Evolutionary conservation across 2,113 vertebrate genomes (phyloP).

Genomic region (Bucco capensis): DNA sequence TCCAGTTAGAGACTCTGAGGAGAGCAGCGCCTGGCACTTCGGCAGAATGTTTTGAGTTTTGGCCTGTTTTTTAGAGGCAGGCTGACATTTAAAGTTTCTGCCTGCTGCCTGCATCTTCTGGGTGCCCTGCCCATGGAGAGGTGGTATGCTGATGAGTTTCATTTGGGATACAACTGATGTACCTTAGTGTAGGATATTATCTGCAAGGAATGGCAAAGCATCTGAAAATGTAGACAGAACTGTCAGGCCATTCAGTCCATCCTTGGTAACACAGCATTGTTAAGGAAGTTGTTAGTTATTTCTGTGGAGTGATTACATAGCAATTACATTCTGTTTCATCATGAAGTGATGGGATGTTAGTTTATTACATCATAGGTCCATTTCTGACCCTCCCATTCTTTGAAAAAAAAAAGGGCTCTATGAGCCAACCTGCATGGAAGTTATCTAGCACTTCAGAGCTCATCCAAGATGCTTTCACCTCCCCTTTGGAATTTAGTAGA

Average conservation of each 20-base stretch:
- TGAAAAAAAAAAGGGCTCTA: neutral
- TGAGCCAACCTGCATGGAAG: neutral
- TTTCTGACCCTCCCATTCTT: neutral
- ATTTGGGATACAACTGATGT: neutral
- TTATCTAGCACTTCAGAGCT: neutral
- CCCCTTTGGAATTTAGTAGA: neutral
- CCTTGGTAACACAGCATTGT: neutral
- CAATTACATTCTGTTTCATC: neutral
- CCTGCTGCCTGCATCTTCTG: neutral
- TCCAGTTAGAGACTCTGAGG: neutral
- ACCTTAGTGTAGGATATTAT: neutral
- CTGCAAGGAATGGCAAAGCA: neutral
- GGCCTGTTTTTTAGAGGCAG: neutral
- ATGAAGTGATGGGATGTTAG: neutral
- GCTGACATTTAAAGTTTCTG: neutral
- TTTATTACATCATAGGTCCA: fast-evolving
- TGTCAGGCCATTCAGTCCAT: neutral
- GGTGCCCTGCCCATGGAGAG: neutral
- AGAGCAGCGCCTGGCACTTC: neutral
- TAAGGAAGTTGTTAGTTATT: neutral
- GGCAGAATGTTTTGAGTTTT: neutral
- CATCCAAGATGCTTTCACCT: neutral
- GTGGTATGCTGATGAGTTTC: neutral
- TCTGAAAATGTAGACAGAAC: neutral
- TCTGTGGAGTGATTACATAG: neutral